These are phyloP conservation scores for Lithophane ornitopus DNA, from an alignment of 2,888 invertebrate species.

Conservation along the genomic window DNA sequence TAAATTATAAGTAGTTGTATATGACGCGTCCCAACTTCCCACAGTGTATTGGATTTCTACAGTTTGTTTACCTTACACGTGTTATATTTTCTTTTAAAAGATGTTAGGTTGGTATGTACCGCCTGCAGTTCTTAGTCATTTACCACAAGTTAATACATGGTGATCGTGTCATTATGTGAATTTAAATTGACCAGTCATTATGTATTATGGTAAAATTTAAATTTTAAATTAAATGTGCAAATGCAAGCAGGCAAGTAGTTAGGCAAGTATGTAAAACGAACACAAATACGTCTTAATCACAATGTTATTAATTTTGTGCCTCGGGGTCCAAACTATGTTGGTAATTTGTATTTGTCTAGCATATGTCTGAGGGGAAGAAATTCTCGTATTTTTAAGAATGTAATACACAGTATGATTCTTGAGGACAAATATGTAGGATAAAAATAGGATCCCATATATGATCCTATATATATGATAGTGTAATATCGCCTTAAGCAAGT, in stretches of 20 bases:
- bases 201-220: not conserved
- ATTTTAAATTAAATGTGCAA: slow-evolving; percentile 12
- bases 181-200: not conserved
- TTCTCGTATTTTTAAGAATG: too few species aligned
- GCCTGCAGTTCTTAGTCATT: not conserved
- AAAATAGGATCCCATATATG: too few species aligned
- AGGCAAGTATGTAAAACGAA: slow-evolving; percentile 25
- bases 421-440: too few species aligned
- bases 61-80: not conserved
- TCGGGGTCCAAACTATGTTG: slow-evolving; percentile 6
- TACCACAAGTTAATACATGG: not conserved
- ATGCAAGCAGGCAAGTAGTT: too few species aligned
- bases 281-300: slow-evolving; percentile 6
- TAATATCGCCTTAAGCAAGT: too few species aligned
- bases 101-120: not conserved
- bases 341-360: not conserved
- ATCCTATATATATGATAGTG: too few species aligned
- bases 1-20: too few species aligned
- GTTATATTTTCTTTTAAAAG: not conserved
- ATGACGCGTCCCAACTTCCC: too few species aligned
- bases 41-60: not conserved
- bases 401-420: too few species aligned
- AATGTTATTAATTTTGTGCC: slow-evolving; percentile 17
- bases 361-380: not conserved
- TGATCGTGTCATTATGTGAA: not conserved